Evolutionary conservation across 1,140 invertebrate genomes (phyloP).

Genomic region (Cylas formicarius): DNA sequence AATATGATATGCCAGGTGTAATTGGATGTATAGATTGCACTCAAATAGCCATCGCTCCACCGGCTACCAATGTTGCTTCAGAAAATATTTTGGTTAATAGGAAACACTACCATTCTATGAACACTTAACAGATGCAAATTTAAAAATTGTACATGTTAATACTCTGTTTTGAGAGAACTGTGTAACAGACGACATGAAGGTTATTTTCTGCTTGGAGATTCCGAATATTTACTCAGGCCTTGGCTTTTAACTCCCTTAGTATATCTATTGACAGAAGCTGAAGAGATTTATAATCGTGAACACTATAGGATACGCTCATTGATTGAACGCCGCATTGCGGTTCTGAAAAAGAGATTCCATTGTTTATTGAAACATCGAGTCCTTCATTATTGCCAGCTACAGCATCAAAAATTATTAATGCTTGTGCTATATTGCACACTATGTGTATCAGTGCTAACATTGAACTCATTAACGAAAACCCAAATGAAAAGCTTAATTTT

Average conservation of each 20-base stretch:
- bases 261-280: slow-evolving; percentile 24
- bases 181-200: slow-evolving; percentile 8
- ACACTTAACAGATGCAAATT: slow-evolving; percentile 31
- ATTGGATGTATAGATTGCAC: slow-evolving; percentile 34
- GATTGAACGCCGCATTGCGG: slow-evolving; percentile 39
- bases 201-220: slow-evolving; percentile 27
- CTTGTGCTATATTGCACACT: slow-evolving; percentile 34
- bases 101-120: slow-evolving; percentile 36
- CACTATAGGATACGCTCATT: slow-evolving; percentile 28
- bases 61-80: slow-evolving; percentile 20
- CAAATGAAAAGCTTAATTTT: no score
- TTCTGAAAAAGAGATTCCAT: slow-evolving; percentile 35
- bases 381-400: slow-evolving; percentile 26
- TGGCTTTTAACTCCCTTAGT: slow-evolving; percentile 39
- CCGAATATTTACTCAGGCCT: slow-evolving; percentile 36
- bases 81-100: slow-evolving; percentile 36
- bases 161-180: slow-evolving; percentile 23
- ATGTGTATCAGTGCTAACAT: slow-evolving; percentile 27
- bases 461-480: no score
- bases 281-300: slow-evolving; percentile 30
- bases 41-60: slow-evolving; percentile 33
- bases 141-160: slow-evolving; percentile 29
- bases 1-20: slow-evolving; percentile 25
- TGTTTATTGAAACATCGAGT: slow-evolving; percentile 28
- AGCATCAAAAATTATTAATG: slow-evolving; percentile 28